phyloP scores from a whole-genome alignment of 2,797 vertebrate species.

The Danionella dracula region DNA sequence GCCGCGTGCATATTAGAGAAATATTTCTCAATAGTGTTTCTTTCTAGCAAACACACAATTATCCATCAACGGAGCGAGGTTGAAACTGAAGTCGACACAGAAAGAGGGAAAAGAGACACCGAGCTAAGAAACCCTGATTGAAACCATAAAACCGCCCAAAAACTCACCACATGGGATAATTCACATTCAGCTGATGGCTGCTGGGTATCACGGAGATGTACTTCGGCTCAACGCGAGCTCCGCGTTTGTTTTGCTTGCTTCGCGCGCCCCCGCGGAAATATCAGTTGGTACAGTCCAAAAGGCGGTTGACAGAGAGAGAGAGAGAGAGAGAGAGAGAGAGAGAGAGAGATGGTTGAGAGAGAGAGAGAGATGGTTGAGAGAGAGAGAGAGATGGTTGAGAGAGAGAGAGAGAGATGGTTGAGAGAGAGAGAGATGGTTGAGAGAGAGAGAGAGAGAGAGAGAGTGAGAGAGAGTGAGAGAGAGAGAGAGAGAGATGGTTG shows the following conservation, averaged over 20 bases:
- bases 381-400: too few species aligned
- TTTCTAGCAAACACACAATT: not conserved
- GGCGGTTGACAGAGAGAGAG: not conserved
- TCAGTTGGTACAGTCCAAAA: slow-evolving; percentile 8
- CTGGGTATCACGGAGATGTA: not conserved
- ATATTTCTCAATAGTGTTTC: not conserved
- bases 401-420: too few species aligned
- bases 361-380: too few species aligned
- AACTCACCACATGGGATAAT: not conserved
- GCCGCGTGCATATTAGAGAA: not conserved
- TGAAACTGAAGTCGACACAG: slow-evolving; percentile 5
- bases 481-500: too few species aligned
- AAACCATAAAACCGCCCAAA: not conserved
- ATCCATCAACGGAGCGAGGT: not conserved
- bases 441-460: too few species aligned
- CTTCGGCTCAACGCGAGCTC: not conserved
- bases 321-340: too few species aligned
- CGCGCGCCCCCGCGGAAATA: not conserved
- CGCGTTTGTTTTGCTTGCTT: not conserved
- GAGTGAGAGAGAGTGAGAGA: too few species aligned
- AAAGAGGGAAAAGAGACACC: too few species aligned
- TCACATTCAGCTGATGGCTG: not conserved
- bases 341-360: too few species aligned
- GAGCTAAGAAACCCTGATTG: too few species aligned
- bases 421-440: too few species aligned